phyloP scores from a whole-genome alignment of 2,797 vertebrate genomes.

The Sarcophilus harrisii region DNA sequence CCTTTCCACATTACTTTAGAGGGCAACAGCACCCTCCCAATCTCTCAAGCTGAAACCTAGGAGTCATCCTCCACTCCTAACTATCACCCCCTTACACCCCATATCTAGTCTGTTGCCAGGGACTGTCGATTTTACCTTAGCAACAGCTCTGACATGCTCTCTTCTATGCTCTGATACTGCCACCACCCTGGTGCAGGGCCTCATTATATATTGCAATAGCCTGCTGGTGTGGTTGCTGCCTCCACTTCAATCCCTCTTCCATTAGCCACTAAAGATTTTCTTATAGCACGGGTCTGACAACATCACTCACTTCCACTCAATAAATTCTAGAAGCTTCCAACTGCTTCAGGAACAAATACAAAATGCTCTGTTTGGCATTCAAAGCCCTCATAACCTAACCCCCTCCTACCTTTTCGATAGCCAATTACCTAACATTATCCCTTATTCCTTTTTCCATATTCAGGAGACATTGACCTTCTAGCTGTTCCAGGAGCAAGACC shows the following conservation, averaged over 20 bases:
- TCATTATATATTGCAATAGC: not conserved
- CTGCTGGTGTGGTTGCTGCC: not conserved
- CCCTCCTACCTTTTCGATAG: not conserved
- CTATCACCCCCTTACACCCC: not conserved
- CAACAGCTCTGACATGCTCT: not conserved
- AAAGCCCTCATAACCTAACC: not conserved
- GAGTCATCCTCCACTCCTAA: not conserved
- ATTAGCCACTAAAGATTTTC: not conserved
- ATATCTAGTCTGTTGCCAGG: not conserved
- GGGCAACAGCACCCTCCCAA: not conserved
- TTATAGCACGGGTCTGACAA: not conserved
- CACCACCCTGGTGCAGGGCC: not conserved
- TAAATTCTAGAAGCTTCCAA: not conserved
- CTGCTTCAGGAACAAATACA: not conserved
- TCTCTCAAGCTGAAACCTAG: not conserved
- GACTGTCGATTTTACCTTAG: not conserved
- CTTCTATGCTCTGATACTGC: not conserved
- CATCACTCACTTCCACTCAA: not conserved
- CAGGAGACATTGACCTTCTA: not conserved
- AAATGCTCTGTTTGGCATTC: not conserved
- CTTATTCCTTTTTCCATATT: not conserved
- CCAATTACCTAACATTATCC: not conserved
- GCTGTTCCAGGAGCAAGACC: not conserved
- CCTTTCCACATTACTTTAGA: not conserved
- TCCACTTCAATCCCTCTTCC: not conserved